Evolutionary conservation across 2,888 invertebrate genomes (phyloP).

Genomic region (Trichogramma dendrolimi): DNA sequence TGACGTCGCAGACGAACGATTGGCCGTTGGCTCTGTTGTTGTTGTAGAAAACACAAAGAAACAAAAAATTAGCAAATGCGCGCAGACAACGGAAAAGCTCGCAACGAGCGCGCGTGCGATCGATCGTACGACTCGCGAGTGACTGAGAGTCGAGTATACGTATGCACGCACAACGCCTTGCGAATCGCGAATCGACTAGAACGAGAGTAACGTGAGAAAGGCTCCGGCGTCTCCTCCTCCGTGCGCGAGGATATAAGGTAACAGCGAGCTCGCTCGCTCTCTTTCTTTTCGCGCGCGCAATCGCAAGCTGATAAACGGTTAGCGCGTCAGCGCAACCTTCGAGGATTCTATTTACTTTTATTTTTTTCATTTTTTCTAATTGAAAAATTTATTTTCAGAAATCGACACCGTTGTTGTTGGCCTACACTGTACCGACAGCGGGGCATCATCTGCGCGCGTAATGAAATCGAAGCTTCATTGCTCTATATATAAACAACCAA

Average conservation of each 20-base stretch:
- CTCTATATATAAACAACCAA: too few relatives aligned
- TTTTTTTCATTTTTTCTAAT: too few relatives aligned
- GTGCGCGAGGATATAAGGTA: too few relatives aligned
- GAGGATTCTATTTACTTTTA: too few relatives aligned
- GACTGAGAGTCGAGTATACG: neutral
- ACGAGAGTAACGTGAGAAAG: slow-evolving; percentile 11
- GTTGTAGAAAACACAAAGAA: slow-evolving; percentile 30
- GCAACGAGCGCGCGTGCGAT: neutral
- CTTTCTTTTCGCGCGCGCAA: too few relatives aligned
- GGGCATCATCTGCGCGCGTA: too few relatives aligned
- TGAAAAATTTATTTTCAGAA: too few relatives aligned
- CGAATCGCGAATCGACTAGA: neutral
- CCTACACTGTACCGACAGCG: neutral
- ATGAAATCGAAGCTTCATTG: too few relatives aligned
- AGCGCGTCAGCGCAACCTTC: too few relatives aligned
- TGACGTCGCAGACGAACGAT: slow-evolving; percentile 99
- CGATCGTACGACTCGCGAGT: slow-evolving; percentile 1
- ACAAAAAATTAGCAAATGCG: slow-evolving; percentile 26
- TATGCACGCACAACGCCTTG: neutral
- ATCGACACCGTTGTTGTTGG: slow-evolving; percentile 5
- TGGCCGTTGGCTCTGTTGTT: slow-evolving; percentile 86
- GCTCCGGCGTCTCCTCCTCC: too few relatives aligned
- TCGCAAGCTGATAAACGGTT: too few relatives aligned
- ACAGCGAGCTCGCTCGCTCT: too few relatives aligned
- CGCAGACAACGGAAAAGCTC: slow-evolving; percentile 39